Evolutionary conservation across 2,113 vertebrate genomes (phyloP), one percentile per base, ranked within the genome.

Genomic region (Brachirus orientalis): DNA sequence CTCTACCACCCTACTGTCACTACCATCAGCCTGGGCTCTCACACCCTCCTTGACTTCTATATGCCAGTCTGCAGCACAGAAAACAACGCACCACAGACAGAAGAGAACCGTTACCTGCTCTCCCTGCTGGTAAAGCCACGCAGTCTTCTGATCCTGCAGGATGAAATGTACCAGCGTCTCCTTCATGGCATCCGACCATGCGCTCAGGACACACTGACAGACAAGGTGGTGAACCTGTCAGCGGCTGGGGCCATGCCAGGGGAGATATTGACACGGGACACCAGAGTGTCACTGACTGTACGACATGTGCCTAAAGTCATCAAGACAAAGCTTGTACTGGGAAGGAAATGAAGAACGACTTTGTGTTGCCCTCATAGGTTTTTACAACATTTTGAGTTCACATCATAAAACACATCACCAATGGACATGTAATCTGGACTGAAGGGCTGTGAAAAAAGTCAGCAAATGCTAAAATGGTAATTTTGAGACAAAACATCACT

Each of bases 1-100:
- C 76, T 96, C 6, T 97, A 97, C 85, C 95, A 95, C 86, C 96
- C 96, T 1, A 96, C 95, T 0, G 95, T 97, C 82, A 95, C 94
- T 44, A 97, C 96, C 36, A 90, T 97, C 90, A 96, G 89, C 77
- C 78, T 97, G 77, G 96, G 96, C n/a, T 96, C 95, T 3, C 95
- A 95, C 83, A 92, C 94, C 8, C 20, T 97, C 7, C 90, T 97
- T 1, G 95, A 97, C 67, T 94, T 97, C 86, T 97, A 97, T 78
- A 53, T 72, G 1, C 94, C 95, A 0, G 10, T 95, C 69, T 69
- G 69, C 67, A 61, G 66, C 69, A 35, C 60, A 47, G 86, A 85
- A 45, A 86, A 8, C 0, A 79, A 66, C 0, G 41, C 44, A 0
- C 75, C 63, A 0, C 91, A 90, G 85, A 93, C 92, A 0, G 93